Evolutionary conservation across 2,113 vertebrate genomes (phyloP).

Genomic region (Sturnus vulgaris): DNA sequence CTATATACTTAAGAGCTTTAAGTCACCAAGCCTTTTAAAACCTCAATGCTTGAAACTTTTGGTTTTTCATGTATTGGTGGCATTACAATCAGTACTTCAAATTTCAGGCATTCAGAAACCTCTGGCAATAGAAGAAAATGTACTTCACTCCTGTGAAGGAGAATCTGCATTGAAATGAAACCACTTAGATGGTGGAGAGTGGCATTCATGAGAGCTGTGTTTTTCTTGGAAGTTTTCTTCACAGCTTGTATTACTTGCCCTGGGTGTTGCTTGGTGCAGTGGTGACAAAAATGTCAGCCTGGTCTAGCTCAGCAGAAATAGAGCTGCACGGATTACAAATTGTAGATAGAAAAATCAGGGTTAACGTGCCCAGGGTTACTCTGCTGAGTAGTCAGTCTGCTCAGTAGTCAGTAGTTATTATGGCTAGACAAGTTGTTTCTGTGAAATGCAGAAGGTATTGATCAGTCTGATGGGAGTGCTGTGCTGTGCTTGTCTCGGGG

Average conservation of each 20-base stretch:
- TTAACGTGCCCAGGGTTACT: background rate
- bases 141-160: background rate
- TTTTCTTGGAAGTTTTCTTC: background rate
- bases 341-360: background rate
- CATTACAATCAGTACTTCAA: background rate
- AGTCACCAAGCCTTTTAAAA: background rate
- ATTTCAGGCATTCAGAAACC: background rate
- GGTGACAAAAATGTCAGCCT: background rate
- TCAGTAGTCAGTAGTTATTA: background rate
- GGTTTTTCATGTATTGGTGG: background rate
- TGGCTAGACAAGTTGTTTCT: background rate
- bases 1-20: background rate
- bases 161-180: background rate
- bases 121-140: background rate
- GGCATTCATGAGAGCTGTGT: background rate
- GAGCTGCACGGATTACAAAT: background rate
- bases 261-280: background rate
- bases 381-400: background rate
- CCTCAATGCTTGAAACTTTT: background rate
- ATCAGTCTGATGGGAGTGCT: background rate
- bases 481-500: background rate
- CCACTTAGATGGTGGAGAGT: background rate
- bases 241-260: background rate
- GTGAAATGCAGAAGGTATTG: background rate
- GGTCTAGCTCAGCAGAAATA: background rate